Conservation (phyloP, 30 jellyfish, hydroid and myxozoan species). For the Nemopilema nomurai region DNA sequence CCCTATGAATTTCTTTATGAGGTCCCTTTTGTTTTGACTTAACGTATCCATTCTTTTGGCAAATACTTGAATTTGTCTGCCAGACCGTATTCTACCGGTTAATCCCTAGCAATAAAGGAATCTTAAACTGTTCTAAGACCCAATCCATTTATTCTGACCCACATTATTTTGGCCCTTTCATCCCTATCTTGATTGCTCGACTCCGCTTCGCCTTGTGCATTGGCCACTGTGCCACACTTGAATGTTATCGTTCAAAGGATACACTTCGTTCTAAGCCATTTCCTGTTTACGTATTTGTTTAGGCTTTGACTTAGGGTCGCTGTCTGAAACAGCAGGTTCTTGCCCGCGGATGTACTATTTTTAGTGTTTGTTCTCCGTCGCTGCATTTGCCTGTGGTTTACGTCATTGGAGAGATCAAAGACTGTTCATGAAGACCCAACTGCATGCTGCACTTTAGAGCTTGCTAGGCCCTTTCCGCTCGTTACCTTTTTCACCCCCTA, state of each 20-base stretch:
- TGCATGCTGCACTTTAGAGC: too few relatives aligned
- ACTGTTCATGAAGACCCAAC: too few relatives aligned
- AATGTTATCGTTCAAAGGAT: background rate
- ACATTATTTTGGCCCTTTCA: background rate
- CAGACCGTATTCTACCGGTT: background rate
- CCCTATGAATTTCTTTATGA: background rate
- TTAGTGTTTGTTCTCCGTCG: background rate
- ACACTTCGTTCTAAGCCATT: background rate
- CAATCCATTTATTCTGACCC: background rate
- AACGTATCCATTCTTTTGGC: background rate
- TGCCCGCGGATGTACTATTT: background rate
- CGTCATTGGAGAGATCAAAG: too few relatives aligned
- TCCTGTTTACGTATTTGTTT: constrained; percentile 5
- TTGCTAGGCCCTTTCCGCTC: too few relatives aligned
- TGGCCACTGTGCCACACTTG: background rate
- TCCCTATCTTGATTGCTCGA: background rate
- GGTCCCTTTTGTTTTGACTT: background rate
- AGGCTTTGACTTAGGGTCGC: background rate
- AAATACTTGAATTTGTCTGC: background rate
- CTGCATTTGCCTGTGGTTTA: too few relatives aligned
- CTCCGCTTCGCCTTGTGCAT: background rate
- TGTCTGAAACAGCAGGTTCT: background rate
- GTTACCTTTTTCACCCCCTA: too few relatives aligned
- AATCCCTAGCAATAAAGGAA: background rate
- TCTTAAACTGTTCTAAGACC: background rate